Percentiles rank a stretch among this genome's conserved stretches.
phyloP scores from a whole-genome alignment of 2,113 vertebrate species.

The Hypocryptadius cinnamomeus region DNA sequence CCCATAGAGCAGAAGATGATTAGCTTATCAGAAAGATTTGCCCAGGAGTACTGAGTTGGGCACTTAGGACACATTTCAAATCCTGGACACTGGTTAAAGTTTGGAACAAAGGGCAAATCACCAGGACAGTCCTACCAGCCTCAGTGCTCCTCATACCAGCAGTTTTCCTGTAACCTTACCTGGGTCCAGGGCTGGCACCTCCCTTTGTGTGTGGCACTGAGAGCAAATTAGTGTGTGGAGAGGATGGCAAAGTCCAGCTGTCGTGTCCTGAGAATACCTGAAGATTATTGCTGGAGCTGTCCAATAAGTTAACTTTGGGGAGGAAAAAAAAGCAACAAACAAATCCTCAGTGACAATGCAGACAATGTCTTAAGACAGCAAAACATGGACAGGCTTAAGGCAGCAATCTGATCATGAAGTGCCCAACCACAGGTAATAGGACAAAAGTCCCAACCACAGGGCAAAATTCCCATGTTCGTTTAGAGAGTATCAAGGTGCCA shows the following conservation, averaged over 20 bases:
- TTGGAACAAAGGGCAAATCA: background rate
- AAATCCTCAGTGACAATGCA: background rate
- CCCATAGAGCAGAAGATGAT: background rate
- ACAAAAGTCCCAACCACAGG: background rate
- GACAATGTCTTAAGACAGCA: background rate
- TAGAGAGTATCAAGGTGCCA: background rate
- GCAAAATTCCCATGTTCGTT: background rate
- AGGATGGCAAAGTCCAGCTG: constrained; percentile 77
- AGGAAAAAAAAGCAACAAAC: background rate
- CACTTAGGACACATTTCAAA: background rate
- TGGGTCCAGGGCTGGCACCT: constrained; percentile 63
- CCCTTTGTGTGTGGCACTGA: constrained; percentile 67
- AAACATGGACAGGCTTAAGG: background rate
- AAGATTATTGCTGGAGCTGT: constrained; percentile 73
- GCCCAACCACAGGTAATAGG: background rate
- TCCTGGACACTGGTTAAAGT: background rate
- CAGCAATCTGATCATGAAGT: background rate
- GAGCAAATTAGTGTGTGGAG: constrained; percentile 71
- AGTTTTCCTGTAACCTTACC: constrained; percentile 68
- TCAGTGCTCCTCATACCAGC: background rate
- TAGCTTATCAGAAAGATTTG: background rate
- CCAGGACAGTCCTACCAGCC: background rate
- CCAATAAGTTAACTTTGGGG: constrained; percentile 68
- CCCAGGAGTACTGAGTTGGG: background rate
- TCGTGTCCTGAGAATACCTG: constrained; percentile 82